Percentiles rank a stretch among this genome's conserved stretches.
Evolutionary conservation across 2,797 vertebrate genomes (phyloP).

Genomic region (Gambelia wislizenii): DNA sequence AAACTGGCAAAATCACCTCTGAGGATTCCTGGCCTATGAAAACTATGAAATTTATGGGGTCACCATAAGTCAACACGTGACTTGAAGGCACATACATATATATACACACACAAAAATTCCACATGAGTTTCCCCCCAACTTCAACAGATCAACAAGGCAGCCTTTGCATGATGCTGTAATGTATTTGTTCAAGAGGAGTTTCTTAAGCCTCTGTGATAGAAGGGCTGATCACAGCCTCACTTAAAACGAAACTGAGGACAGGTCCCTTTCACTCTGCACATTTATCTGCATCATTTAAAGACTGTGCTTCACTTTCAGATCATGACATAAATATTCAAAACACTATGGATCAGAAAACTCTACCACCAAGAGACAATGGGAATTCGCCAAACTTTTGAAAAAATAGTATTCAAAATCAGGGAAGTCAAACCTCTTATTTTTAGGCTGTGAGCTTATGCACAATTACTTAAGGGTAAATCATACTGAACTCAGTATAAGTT

Average conservation of each 20-base stretch:
- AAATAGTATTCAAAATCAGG: not conserved
- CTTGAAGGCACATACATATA: no score
- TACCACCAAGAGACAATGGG: not conserved
- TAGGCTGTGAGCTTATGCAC: not conserved
- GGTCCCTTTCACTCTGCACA: not conserved
- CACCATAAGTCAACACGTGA: no score
- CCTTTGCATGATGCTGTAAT: not conserved
- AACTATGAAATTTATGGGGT: no score
- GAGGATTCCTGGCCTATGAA: no score
- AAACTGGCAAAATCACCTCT: no score
- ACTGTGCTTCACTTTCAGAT: not conserved
- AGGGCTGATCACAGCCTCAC: no score
- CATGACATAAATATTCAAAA: not conserved
- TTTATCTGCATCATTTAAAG: not conserved
- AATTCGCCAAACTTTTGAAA: not conserved
- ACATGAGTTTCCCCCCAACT: no score
- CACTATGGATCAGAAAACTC: not conserved
- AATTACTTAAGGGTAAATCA: not conserved
- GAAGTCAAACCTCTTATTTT: not conserved
- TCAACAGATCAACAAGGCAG: no score
- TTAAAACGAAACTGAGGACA: not conserved
- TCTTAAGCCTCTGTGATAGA: not conserved
- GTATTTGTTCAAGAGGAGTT: not conserved
- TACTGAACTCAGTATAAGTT: not conserved
- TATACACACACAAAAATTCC: no score